Percentiles rank a stretch among this genome's conserved stretches.
Conservation (phyloP, 2,888 invertebrate species). For the Serripes groenlandicus region DNA sequence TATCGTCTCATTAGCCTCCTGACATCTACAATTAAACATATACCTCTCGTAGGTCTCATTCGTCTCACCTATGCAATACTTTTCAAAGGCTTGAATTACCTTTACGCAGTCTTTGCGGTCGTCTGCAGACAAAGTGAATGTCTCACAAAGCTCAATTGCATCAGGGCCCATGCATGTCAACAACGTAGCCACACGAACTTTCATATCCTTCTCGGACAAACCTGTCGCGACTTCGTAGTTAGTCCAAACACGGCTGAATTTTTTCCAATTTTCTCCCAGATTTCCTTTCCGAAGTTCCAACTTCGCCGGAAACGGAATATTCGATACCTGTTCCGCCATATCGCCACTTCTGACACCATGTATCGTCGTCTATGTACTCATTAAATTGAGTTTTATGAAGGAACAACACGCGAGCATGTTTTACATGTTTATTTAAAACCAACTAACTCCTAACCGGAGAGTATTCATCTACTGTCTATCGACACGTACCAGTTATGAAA, state of each 20-base stretch:
- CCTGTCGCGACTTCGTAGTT: slow-evolving; percentile 47
- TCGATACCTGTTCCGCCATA: slow-evolving; percentile 1
- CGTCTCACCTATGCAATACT: slow-evolving; percentile 34
- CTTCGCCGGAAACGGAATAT: slow-evolving; percentile 12
- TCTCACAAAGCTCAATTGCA: slow-evolving; percentile 34
- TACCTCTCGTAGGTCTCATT: slow-evolving; percentile 55
- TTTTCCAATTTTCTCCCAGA: slow-evolving; percentile 18
- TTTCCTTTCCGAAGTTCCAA: slow-evolving; percentile 8
- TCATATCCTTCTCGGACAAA: slow-evolving; percentile 2
- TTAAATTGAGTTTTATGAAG: no score
- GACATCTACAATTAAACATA: slow-evolving; percentile 44
- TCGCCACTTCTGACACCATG: slow-evolving; percentile 15
- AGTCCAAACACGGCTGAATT: slow-evolving; percentile 34
- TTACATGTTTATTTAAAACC: no score
- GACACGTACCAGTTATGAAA: no score
- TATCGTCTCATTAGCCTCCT: slow-evolving; percentile 40
- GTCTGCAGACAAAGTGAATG: slow-evolving; percentile 8
- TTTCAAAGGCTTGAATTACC: slow-evolving; percentile 34
- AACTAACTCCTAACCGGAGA: no score
- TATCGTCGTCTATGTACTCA: not conserved
- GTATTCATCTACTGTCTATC: no score
- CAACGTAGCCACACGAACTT: slow-evolving; percentile 27
- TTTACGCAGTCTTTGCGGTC: slow-evolving; percentile 11
- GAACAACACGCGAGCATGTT: no score
- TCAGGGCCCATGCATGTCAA: slow-evolving; percentile 42